Percentiles rank a stretch among this genome's conserved stretches.
Evolutionary conservation across 2,113 vertebrate species (phyloP).

Genomic region (Pollimyrus isidori): DNA sequence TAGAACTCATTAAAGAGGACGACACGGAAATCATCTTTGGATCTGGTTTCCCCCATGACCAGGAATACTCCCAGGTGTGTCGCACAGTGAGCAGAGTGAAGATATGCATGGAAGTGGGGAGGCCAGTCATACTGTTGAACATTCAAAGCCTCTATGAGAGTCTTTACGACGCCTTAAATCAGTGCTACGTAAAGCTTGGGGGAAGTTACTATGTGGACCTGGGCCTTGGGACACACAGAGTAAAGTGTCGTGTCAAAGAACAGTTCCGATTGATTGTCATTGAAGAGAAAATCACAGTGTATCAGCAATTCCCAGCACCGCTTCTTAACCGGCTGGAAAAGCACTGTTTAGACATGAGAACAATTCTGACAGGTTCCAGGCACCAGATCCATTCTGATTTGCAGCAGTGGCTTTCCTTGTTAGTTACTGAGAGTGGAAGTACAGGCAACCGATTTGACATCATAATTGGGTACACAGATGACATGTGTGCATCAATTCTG

Average conservation of each 20-base stretch:
- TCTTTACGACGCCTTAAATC: constrained; percentile 74
- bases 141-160: constrained; percentile 75
- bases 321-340: constrained; percentile 76
- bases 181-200: constrained; percentile 71
- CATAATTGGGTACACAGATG: constrained; percentile 68
- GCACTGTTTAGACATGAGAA: constrained; percentile 68
- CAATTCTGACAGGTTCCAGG: constrained; percentile 51
- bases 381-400: constrained; percentile 40
- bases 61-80: constrained; percentile 74
- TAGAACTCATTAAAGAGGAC: constrained; percentile 39
- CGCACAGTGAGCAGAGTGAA: constrained; percentile 72
- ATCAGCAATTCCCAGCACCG: constrained; percentile 67
- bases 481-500: constrained; percentile 63
- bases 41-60: constrained; percentile 71
- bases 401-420: constrained; percentile 49
- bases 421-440: constrained; percentile 36
- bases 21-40: constrained; percentile 70
- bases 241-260: constrained; percentile 69
- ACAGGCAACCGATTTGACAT: constrained; percentile 42
- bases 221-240: constrained; percentile 72
- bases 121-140: constrained; percentile 66
- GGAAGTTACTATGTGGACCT: constrained; percentile 74
- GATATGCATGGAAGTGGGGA: constrained; percentile 73
- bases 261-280: constrained; percentile 69
- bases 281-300: constrained; percentile 69